These are phyloP conservation scores for Hypolimnas misippus DNA, from an alignment of 2,888 invertebrate genomes.

Conservation along the genomic window DNA sequence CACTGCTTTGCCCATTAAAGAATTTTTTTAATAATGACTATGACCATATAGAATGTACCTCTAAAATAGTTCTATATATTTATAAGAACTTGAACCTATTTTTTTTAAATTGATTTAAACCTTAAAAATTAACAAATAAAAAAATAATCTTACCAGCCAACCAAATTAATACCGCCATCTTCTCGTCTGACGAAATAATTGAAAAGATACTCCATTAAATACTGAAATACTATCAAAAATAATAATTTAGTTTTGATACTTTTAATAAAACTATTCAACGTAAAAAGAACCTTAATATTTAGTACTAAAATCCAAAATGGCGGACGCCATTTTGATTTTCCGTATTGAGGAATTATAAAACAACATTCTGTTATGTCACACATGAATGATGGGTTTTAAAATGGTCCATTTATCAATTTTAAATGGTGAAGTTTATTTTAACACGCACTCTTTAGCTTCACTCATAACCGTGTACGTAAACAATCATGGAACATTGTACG, in stretches of 20 bases:
- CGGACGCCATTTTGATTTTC: no score
- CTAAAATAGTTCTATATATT: no score
- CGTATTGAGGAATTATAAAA: not conserved
- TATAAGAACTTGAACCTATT: no score
- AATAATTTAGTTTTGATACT: no score
- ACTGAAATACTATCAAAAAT: not conserved
- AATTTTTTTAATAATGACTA: no score
- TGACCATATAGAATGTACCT: no score
- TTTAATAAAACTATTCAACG: not conserved
- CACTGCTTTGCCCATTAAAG: no score
- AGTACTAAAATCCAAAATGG: not conserved
- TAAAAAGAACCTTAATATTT: not conserved
- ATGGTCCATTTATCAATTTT: not conserved
- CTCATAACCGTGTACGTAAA: no score
- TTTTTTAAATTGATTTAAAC: no score
- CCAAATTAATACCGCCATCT: slow-evolving; percentile 71
- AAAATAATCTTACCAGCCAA: slow-evolving; percentile 59
- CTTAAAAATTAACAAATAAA: not conserved
- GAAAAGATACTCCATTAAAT: not conserved
- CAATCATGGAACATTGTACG: no score
- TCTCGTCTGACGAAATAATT: slow-evolving; percentile 54
- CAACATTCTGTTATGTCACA: not conserved
- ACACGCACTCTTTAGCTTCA: no score
- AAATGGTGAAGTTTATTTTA: not conserved
- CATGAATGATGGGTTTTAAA: not conserved